phyloP scores from a whole-genome alignment of 2,888 invertebrate species.

The Heliconius sara region DNA sequence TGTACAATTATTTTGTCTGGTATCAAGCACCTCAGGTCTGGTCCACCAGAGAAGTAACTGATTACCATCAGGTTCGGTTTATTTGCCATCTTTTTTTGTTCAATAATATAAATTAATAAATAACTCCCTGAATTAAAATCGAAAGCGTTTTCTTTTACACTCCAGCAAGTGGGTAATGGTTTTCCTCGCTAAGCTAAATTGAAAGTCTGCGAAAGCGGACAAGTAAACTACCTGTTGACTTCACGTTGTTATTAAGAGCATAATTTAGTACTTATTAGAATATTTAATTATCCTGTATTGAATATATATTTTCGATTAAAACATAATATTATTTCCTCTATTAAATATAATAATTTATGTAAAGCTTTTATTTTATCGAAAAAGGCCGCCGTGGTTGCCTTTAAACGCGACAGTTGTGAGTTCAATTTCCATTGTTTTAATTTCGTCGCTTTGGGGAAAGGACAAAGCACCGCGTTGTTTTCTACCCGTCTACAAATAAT shows the following conservation, averaged over 20 bases:
- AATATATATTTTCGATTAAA: background rate
- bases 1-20: no score
- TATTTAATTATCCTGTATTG: background rate
- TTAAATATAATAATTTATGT: background rate
- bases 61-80: no score
- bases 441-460: no score
- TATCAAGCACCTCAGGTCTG: no score
- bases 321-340: background rate
- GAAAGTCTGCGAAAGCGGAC: slow-evolving; percentile 25
- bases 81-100: no score
- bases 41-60: no score
- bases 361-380: background rate
- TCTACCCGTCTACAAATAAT: no score
- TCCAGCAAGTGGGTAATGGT: slow-evolving; percentile 2
- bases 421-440: no score
- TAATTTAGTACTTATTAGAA: background rate
- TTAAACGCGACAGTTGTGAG: no score
- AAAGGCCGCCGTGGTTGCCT: background rate
- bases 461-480: no score
- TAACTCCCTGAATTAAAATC: background rate
- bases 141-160: background rate
- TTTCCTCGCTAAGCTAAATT: slow-evolving; percentile 31
- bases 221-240: slow-evolving; percentile 12
- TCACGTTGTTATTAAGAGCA: slow-evolving; percentile 1
- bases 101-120: background rate